phyloP scores from a whole-genome alignment of 1,140 invertebrate genomes.

The Lamellibrachia luymesi region DNA sequence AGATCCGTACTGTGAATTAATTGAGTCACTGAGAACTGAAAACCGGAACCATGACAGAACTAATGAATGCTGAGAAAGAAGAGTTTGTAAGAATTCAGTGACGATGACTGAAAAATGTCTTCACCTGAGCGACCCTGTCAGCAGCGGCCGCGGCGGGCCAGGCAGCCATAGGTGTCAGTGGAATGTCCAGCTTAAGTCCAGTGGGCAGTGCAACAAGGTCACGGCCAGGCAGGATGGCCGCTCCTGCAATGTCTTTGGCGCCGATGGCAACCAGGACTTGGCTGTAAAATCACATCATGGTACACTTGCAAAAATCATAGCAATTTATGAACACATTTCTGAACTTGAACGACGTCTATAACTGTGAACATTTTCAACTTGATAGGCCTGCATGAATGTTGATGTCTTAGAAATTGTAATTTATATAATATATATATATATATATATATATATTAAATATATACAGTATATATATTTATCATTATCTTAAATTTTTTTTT shows the following conservation, averaged over 20 bases:
- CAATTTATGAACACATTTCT: too few species aligned
- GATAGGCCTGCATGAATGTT: too few species aligned
- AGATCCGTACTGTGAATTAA: too few species aligned
- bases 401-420: too few species aligned
- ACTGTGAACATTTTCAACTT: too few species aligned
- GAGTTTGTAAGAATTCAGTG: too few species aligned
- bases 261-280: slow-evolving; percentile 16
- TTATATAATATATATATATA: too few species aligned
- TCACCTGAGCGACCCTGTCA: not conserved
- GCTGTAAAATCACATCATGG: not conserved
- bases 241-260: slow-evolving; percentile 31
- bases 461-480: not conserved
- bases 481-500: too few species aligned
- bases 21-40: too few species aligned
- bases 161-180: not conserved
- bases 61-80: slow-evolving; percentile 25
- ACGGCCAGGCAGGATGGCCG: slow-evolving; percentile 6
- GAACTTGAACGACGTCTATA: too few species aligned
- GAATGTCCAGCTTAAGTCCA: slow-evolving; percentile 13
- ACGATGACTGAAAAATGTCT: not conserved
- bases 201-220: not conserved
- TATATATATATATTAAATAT: too few species aligned
- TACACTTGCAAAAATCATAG: not conserved
- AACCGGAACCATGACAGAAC: not conserved
- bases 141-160: not conserved